Evolutionary conservation across 2,113 vertebrate genomes (phyloP).

Genomic region (Mormyrus iriodes): DNA sequence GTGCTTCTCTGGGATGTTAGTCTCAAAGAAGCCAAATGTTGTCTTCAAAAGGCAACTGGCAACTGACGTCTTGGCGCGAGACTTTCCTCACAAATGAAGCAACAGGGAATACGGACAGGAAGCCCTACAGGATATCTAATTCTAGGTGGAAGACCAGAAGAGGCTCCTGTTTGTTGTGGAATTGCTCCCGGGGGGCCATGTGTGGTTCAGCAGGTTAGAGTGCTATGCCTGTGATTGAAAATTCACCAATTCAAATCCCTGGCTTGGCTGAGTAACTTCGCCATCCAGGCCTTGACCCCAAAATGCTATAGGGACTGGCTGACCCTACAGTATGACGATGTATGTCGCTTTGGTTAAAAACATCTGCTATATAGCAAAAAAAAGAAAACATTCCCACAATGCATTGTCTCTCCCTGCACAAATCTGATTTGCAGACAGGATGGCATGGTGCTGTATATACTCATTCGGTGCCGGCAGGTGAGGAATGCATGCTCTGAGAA

Average conservation of each 20-base stretch:
- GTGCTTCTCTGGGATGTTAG: not conserved
- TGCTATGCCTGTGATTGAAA: not conserved
- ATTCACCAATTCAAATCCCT: not conserved
- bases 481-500: not conserved
- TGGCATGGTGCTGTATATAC: not conserved
- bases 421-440: not conserved
- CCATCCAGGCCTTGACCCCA: not conserved
- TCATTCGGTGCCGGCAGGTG: not conserved
- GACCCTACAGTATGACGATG: not conserved
- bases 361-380: not conserved
- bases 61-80: not conserved
- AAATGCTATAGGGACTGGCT: not conserved
- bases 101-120: not conserved
- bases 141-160: slow-evolving; percentile 10
- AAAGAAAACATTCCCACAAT: not conserved
- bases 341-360: not conserved
- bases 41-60: not conserved
- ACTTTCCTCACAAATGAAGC: not conserved
- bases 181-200: not conserved
- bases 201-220: not conserved
- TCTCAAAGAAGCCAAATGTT: not conserved
- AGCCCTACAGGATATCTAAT: not conserved
- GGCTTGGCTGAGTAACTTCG: not conserved
- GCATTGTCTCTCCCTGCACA: not conserved
- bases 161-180: not conserved